Evolutionary conservation across 2,888 invertebrate genomes (phyloP), one percentile per base, ranked within the genome.

Genomic region (Cyclophora albipunctata): DNA sequence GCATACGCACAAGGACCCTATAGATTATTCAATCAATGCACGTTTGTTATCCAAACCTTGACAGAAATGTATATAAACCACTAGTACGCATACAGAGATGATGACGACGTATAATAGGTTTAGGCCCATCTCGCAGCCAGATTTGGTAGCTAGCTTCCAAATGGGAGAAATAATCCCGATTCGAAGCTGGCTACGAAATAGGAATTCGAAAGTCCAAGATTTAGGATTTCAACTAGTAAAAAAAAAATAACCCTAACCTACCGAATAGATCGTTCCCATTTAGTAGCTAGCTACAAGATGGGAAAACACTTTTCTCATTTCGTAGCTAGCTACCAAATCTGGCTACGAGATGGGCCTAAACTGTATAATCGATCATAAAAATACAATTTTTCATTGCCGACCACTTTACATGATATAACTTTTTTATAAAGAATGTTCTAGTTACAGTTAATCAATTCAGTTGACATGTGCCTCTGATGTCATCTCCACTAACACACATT

Each of bases 21-120:
- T 62, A 48, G 43, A 52, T 60, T 63, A 72, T 75, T 71, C 73
- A 69, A 71, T 57, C 76, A 71, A 67, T 63, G 52, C 69, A 64
- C 66, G 64, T 63, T 72, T 68, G 63, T 67, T 76, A 76, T 64
- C 71, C 73, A 71, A 78, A 69, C 81, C 82, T 81, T 82, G 81
- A 73, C 75, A 69, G 71, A 71, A 74, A 73, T 77, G 49, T 60
- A 60, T 51, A 66, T 66, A 69, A 69, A 73, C 71, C 68, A 2
- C n/a, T 20, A 42, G 7, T 42, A 42, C 5, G n/a, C 7, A 20
- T 20, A 7, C 7, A 42, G 7, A 42, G 45, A 56, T 45, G 52
- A 61, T 49, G 56, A 48, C 20, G 20, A 20, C 20, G 20, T 20
- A 20, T n/a, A n/a, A n/a, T n/a, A n/a, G n/a, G n/a, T n/a, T n/a